These are phyloP conservation scores for Lipophrys pholis DNA, from an alignment of 2,113 vertebrate genomes.

Conservation along the genomic window DNA sequence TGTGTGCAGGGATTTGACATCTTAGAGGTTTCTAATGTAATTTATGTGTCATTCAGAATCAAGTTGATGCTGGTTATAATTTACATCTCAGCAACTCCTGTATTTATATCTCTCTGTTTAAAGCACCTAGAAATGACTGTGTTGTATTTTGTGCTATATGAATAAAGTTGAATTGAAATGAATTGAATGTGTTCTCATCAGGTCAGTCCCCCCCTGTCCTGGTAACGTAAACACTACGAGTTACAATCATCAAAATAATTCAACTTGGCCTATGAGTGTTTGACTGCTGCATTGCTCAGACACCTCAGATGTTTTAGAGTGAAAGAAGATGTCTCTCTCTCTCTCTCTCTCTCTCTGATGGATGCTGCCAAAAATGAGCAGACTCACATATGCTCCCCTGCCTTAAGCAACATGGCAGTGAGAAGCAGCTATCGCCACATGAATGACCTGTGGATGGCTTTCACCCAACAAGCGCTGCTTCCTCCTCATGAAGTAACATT, in stretches of 20 bases:
- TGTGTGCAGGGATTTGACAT: no score
- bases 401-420: conserved; percentile 18
- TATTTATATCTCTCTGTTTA: background rate
- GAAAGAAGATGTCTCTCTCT: conserved; percentile 1
- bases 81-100: background rate
- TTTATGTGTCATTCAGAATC: conserved; percentile 6
- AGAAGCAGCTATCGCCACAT: conserved; percentile 39
- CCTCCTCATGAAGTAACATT: conserved; percentile 2
- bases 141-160: no score
- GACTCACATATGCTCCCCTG: conserved; percentile 5
- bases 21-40: no score
- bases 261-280: background rate
- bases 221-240: background rate
- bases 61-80: background rate
- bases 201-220: background rate
- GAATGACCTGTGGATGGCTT: conserved; percentile 45
- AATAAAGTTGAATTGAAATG: no score
- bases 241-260: background rate
- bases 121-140: no score
- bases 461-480: conserved; percentile 15
- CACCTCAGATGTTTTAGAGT: background rate
- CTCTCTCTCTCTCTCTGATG: background rate
- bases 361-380: no score
- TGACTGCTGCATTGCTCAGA: background rate
- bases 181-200: background rate